Conservation (phyloP, 2,797 vertebrate genomes). For the Micrastur ruficollis region DNA sequence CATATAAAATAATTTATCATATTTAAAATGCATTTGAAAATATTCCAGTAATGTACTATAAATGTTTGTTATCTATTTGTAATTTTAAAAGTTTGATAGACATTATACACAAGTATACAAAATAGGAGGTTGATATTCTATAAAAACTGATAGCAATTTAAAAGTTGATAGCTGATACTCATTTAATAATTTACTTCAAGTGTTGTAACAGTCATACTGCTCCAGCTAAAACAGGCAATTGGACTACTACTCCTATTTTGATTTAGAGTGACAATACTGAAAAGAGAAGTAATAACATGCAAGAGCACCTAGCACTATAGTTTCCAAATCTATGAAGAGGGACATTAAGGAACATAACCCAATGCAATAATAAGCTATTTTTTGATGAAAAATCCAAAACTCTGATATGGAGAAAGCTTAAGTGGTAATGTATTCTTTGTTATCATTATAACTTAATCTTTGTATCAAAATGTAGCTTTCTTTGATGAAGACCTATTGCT, state of each 20-base stretch:
- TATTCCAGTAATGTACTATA: neutral
- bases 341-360: neutral
- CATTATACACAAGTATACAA: neutral
- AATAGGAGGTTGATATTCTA: neutral
- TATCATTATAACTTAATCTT: neutral
- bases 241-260: neutral
- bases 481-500: neutral
- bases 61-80: neutral
- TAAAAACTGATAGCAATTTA: neutral
- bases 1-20: neutral
- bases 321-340: neutral
- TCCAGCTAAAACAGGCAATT: neutral
- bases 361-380: neutral
- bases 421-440: neutral
- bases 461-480: neutral
- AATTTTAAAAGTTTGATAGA: neutral
- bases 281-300: neutral
- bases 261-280: neutral
- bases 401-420: neutral
- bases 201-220: neutral
- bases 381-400: neutral
- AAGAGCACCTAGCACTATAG: fast-evolving
- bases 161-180: neutral
- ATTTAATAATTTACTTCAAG: neutral
- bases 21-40: neutral